Evolutionary conservation across 2,797 vertebrate species (phyloP), one percentile per base, ranked within the genome.

Genomic region (Oophaga sylvatica): DNA sequence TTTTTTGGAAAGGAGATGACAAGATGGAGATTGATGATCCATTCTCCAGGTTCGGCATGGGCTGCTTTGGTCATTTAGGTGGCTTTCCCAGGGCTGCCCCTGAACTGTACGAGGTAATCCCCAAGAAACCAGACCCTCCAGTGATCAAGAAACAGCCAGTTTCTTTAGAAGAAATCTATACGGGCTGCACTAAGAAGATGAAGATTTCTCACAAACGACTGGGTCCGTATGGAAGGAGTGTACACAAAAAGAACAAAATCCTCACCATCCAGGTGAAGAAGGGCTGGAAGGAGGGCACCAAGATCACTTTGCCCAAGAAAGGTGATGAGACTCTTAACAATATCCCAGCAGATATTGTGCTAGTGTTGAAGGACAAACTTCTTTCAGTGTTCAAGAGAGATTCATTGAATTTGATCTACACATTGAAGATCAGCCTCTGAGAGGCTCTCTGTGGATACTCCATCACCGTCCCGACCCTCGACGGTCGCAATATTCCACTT

Each of bases 211-310:
- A 96, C 59, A 97, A 96, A 78, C 94, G 97, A 0, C 93, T 99
- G 78, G 97, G 96, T 75, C 94, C 96, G 0, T 97, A 99, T 0
- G 92, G 97, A 0, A 95, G 94, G 57, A 95, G 95, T 0, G 87
- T 94, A 4, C 90, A 95, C 22, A 94, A 82, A 0, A 97, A 99
- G 88, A 97, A 98, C 29, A 99, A 98, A 91, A 97, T 99, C 91
- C 93, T 99, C 59, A 96, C 96, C 78, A 97, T 99, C 70, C 96
- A 98, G 91, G 96, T 99, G 75, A 99, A 97, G 90, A 94, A 92
- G 0, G 98, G 98, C 0, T 99, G 98, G 98, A 99, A 99, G 91
- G 98, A 97, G 84, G 98, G 98, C 62, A 99, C 98, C 63, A 99
- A 99, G 91, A 97, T 99, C 93, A 99, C 97, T 0, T 99, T 99